Evolutionary conservation across 1,140 invertebrate species (phyloP).

Genomic region (Euwallacea fornicatus): DNA sequence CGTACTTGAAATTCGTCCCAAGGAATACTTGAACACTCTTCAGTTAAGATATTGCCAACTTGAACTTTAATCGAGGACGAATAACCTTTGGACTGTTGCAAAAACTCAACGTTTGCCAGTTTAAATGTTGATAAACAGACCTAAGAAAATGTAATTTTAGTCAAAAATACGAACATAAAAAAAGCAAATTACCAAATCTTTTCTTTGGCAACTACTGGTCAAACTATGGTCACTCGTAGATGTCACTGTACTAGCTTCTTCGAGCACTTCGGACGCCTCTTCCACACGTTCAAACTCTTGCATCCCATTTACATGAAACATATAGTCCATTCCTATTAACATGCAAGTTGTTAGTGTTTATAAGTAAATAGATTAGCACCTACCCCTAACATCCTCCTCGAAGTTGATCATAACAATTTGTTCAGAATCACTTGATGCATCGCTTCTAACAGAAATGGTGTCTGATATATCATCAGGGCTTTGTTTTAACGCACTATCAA

Average conservation of each 20-base stretch:
- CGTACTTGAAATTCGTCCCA: constrained; percentile 93
- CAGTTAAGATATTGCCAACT: constrained; percentile 71
- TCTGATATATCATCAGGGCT: constrained; percentile 73
- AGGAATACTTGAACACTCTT: constrained; percentile 84
- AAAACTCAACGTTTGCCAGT: constrained; percentile 78
- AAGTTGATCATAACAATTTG: constrained; percentile 69
- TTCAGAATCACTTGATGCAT: constrained; percentile 80
- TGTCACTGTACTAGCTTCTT: constrained; percentile 67
- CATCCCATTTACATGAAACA: constrained; percentile 58
- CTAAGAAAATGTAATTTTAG: constrained; percentile 46
- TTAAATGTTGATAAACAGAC: constrained; percentile 81
- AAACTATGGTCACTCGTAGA: constrained; percentile 79
- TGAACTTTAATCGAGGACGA: constrained; percentile 75
- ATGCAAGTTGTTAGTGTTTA: neutral
- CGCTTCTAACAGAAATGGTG: constrained; percentile 69
- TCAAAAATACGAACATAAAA: neutral
- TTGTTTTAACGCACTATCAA: constrained; percentile 74
- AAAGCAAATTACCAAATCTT: constrained; percentile 67
- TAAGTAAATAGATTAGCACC: neutral
- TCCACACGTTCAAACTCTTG: constrained; percentile 60
- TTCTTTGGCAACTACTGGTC: constrained; percentile 74
- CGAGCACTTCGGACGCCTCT: constrained; percentile 81
- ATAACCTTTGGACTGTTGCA: constrained; percentile 77
- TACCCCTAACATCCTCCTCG: constrained; percentile 44
- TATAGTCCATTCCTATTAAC: constrained; percentile 45